Percentiles rank a stretch among this genome's conserved stretches.
These are phyloP conservation scores for Eupithecia abbreviata DNA, from an alignment of 2,888 invertebrate species.

Conservation along the genomic window DNA sequence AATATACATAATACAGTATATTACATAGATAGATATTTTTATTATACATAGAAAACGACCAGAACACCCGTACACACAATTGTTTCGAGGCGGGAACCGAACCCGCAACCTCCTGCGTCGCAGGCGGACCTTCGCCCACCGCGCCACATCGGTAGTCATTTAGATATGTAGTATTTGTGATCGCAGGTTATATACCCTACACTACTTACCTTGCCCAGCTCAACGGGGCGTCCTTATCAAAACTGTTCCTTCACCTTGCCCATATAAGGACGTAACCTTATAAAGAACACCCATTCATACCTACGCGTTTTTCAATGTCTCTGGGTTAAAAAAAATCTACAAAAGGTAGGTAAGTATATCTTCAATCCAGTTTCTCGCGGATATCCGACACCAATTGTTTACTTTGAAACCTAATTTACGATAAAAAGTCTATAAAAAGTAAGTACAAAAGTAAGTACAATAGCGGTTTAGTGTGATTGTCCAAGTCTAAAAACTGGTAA, in stretches of 20 bases:
- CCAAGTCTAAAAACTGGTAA: slow-evolving; percentile 18
- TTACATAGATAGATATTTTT: too few species aligned
- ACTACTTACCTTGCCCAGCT: not conserved
- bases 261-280: not conserved
- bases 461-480: slow-evolving; percentile 21
- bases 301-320: not conserved
- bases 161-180: too few species aligned
- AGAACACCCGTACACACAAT: too few species aligned
- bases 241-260: not conserved
- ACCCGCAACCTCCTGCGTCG: too few species aligned
- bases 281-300: not conserved
- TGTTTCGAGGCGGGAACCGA: too few species aligned
- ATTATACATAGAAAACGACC: too few species aligned
- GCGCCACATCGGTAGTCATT: too few species aligned
- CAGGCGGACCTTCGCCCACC: too few species aligned
- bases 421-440: slow-evolving; percentile 29
- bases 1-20: too few species aligned
- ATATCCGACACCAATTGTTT: slow-evolving; percentile 23
- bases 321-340: slow-evolving; percentile 12
- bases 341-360: not conserved
- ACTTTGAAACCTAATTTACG: not conserved
- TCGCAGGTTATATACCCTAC: not conserved
- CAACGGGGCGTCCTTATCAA: not conserved
- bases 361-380: slow-evolving; percentile 23
- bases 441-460: slow-evolving; percentile 22